Percentiles rank a stretch among this genome's conserved stretches.
Evolutionary conservation across 2,797 vertebrate species (phyloP).

Genomic region (Galagoides demidoff): DNA sequence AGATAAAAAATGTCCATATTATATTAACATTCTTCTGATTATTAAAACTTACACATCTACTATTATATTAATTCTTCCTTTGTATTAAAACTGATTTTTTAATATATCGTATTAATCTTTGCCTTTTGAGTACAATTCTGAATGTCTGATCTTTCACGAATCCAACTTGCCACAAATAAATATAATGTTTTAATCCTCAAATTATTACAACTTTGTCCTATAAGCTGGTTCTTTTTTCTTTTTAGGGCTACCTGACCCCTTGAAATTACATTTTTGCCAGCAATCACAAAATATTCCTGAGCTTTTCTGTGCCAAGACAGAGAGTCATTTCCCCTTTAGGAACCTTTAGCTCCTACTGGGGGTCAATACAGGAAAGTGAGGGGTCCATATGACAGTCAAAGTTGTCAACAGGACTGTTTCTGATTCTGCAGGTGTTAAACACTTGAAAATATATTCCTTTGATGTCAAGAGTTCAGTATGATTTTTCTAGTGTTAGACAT

Average conservation of each 20-base stretch:
- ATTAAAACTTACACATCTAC: background rate
- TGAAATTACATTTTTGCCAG: background rate
- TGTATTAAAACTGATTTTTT: background rate
- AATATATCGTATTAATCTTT: background rate
- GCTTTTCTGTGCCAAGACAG: background rate
- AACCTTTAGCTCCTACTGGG: background rate
- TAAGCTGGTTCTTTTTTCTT: background rate
- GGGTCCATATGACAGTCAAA: background rate
- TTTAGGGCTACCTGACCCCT: background rate
- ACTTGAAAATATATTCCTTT: background rate
- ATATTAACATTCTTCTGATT: background rate
- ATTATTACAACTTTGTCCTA: background rate
- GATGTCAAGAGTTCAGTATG: background rate
- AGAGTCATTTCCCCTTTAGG: background rate
- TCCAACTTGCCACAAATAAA: background rate
- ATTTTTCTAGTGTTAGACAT: conserved; percentile 25
- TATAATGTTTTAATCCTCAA: background rate
- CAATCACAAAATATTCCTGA: conserved; percentile 3
- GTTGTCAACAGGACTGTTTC: background rate
- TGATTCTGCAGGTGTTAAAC: background rate
- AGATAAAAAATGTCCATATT: background rate
- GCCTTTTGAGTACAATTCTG: background rate
- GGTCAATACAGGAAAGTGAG: background rate
- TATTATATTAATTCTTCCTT: background rate
- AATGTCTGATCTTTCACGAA: background rate